Evolutionary conservation across 2,113 vertebrate species (phyloP), one percentile per base, ranked within the genome.

Genomic region (Puffinus mauretanicus): DNA sequence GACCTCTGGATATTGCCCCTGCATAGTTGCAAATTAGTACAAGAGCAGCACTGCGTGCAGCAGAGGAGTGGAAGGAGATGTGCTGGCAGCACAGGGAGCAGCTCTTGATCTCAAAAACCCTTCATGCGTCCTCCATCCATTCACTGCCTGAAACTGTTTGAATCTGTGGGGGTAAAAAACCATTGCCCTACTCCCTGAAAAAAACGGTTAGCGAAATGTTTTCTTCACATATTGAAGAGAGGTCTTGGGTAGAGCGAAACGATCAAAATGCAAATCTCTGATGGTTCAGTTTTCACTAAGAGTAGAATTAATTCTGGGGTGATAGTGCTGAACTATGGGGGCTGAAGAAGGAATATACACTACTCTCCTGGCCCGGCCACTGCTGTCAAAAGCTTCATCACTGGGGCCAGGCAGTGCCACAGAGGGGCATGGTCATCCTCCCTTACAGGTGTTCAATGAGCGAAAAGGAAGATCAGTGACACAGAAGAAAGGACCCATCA

Each of bases 131-230:
- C 29, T 32, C 15, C 22, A 44, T 21, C 27, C 38, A 44, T 60
- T 75, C 44, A 38, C 27, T 67, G 16, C 20, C 38, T 78, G 51
- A 72, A 67, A 36, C 34, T 21, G 13, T 34, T 52, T 20, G 44
- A 88, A 42, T 38, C 20, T 5, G 14, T 7, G 11, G 5, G 11
- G 8, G 13, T 1, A 2, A 5, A 7, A 26, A 34, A 5, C 4
- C 5, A 40, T 7, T 86, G 24, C 5, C 11, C 6, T 44, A 11
- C 3, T 62, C 16, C 51, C 27, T 46, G 34, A 65, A n/a, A 82
- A 77, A 82, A n/a, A 14, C 1, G 8, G 6, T 17, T 32, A n/a
- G 9, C 22, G 71, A 51, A 30, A 13, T 49, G 44, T 76, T 83
- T 72, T 29, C 29, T 81, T 70, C 46, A 30, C 12, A 4, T 30